These are phyloP conservation scores for Mythimna impura DNA, from an alignment of 2,888 invertebrate species.

Conservation along the genomic window DNA sequence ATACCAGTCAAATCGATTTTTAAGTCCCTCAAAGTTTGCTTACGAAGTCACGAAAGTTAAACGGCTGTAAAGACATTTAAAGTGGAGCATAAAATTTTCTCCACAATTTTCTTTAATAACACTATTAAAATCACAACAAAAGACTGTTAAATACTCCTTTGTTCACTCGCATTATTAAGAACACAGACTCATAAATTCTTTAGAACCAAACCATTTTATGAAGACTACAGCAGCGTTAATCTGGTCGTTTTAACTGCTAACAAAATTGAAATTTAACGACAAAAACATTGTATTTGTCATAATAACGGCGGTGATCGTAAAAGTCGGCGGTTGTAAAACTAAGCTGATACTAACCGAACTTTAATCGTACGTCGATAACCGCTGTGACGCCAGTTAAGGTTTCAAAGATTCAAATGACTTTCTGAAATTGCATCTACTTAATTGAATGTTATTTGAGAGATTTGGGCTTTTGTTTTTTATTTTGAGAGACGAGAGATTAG, in stretches of 20 bases:
- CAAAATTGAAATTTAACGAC: constrained; percentile 61
- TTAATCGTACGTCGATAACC: constrained; percentile 30
- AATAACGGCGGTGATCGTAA: constrained; percentile 51
- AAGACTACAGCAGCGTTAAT: constrained; percentile 57
- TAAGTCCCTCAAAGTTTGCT: background rate
- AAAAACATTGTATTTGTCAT: constrained; percentile 61
- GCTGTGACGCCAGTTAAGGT: constrained; percentile 12
- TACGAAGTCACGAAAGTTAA: background rate
- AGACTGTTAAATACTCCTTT: constrained; percentile 23
- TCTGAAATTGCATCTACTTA: background rate
- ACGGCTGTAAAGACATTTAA: background rate
- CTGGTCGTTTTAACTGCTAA: constrained; percentile 49
- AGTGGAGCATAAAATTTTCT: background rate
- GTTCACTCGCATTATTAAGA: constrained; percentile 36
- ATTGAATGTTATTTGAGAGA: background rate
- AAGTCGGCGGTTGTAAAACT: constrained; percentile 59
- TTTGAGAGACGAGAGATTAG: no score
- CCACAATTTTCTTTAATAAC: constrained; percentile 22
- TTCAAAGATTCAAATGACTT: constrained; percentile 7
- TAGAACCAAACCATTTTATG: constrained; percentile 46
- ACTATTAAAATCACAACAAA: constrained; percentile 40
- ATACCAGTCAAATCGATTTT: background rate
- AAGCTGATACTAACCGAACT: constrained; percentile 53
- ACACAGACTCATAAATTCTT: constrained; percentile 49
- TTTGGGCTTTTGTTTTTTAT: no score